Base-by-base conservation (phyloP, 1,140 invertebrate genomes). In the Ooceraea biroi region DNA sequence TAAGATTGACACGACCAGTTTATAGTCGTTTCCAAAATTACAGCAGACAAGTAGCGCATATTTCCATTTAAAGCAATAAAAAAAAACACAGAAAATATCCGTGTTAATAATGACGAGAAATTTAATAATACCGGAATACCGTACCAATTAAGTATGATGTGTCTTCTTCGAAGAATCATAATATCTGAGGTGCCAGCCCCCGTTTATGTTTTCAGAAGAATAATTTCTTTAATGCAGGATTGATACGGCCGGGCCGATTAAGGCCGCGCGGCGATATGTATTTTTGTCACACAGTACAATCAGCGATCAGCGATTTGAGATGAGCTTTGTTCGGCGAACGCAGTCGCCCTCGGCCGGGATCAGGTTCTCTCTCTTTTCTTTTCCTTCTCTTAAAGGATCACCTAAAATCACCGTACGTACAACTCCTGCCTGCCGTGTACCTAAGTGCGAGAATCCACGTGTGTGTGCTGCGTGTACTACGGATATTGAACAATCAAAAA, bases 381-480 rank as follows among this genome's bases (percentile, higher is more conserved):
- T 19, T 55, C 48, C n/a, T 41, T 55, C 12, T 50, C 30, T n/a
- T 65, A 76, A 83, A 77, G 7, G 36, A 73, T 83, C 17, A n/a
- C 7, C 63, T 78, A 68, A 48, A 36, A 36, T n/a, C 2, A 65
- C 12, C 19, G 22, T 76, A 55, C 36, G 48, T 52, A 69, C 46
- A 78, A 52, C 36, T 76, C 46, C 66, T 87, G 65, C n/a, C n/a
- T n/a, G n/a, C 60, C 83, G 68, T 85, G 61, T 88, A 84, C 7
- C 88, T 86, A 89, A 69, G 87, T 88, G 87, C 84, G 84, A 83
- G 71, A 89, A 89, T 89, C 84, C 88, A 86, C 65, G 74, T 89
- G 82, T 65, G 74, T 89, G 82, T 85, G 86, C 77, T 88, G 77
- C 77, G 61, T 88, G 65, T 88, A 83, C 86, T 88, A 88, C 66